Evolutionary conservation across 2,797 vertebrate genomes (phyloP).

Genomic region (Gadopsis bispinosus): DNA sequence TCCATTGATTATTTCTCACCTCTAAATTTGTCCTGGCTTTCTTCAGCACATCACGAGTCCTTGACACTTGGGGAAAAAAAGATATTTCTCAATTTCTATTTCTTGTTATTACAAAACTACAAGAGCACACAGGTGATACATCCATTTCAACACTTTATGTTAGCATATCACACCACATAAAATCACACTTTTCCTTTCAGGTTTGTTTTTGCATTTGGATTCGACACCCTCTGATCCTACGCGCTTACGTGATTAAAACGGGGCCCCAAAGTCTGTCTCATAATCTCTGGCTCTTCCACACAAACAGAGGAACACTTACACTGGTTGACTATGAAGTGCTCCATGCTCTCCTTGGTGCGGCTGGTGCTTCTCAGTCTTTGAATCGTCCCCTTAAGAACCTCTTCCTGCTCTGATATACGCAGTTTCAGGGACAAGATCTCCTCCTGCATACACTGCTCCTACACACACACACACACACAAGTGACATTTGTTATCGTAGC

Average conservation of each 20-base stretch:
- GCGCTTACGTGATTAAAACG: neutral
- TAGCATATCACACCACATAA: neutral
- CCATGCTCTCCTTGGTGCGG: slow-evolving; percentile 93
- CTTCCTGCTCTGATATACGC: slow-evolving; percentile 88
- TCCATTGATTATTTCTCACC: slow-evolving; percentile 78
- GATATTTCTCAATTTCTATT: neutral
- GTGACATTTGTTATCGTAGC: neutral
- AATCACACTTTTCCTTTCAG: no score
- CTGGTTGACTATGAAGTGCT: slow-evolving; percentile 93
- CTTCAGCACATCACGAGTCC: slow-evolving; percentile 93
- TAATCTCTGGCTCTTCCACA: neutral
- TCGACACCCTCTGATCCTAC: neutral
- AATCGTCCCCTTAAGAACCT: slow-evolving; percentile 87
- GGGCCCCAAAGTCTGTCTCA: neutral
- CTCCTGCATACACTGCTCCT: slow-evolving; percentile 89
- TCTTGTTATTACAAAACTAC: neutral
- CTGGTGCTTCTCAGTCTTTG: slow-evolving; percentile 86
- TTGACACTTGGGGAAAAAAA: slow-evolving; percentile 86
- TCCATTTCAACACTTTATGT: neutral
- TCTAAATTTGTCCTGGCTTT: slow-evolving; percentile 94
- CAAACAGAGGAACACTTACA: slow-evolving; percentile 80
- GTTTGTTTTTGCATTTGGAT: no score
- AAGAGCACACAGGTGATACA: neutral
- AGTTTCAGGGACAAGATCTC: slow-evolving; percentile 89
- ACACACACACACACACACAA: slow-evolving; percentile 31